Conservation (phyloP, 1,140 invertebrate genomes). For the Drosophila ogumai region DNA sequence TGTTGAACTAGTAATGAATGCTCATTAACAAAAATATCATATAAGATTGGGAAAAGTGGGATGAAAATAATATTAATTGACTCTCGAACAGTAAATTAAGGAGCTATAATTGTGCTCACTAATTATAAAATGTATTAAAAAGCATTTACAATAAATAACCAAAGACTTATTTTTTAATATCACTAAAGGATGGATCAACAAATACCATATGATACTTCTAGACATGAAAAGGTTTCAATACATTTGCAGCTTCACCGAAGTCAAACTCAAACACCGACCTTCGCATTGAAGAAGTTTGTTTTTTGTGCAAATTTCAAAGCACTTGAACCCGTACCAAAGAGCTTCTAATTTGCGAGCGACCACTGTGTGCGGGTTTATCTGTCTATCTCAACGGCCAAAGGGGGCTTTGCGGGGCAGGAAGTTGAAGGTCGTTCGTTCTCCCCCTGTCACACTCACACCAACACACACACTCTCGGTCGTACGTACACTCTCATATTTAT, state of each 20-base stretch:
- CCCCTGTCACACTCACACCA: constrained; percentile 50
- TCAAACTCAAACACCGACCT: constrained; percentile 9
- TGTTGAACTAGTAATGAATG: no score
- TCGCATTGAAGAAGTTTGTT: constrained; percentile 19
- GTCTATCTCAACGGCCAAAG: constrained; percentile 23
- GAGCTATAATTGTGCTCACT: background rate
- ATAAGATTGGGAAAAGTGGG: no score
- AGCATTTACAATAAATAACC: no score
- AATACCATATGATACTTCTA: no score
- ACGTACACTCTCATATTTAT: constrained; percentile 71
- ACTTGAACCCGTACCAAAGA: constrained; percentile 18
- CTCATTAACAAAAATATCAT: no score
- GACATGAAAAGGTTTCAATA: background rate
- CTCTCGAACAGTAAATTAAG: no score
- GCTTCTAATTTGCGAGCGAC: constrained; percentile 48
- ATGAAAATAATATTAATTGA: no score
- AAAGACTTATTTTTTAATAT: background rate
- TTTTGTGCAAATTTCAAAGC: constrained; percentile 13
- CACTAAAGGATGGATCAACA: no score
- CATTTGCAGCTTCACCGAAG: no score
- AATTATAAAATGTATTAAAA: no score
- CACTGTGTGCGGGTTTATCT: constrained; percentile 42
- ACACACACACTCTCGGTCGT: constrained; percentile 34
- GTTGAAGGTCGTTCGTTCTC: constrained; percentile 82
- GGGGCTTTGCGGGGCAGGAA: constrained; percentile 63